phyloP scores from a whole-genome alignment of 2,888 invertebrate genomes.

The Dryobota labecula region DNA sequence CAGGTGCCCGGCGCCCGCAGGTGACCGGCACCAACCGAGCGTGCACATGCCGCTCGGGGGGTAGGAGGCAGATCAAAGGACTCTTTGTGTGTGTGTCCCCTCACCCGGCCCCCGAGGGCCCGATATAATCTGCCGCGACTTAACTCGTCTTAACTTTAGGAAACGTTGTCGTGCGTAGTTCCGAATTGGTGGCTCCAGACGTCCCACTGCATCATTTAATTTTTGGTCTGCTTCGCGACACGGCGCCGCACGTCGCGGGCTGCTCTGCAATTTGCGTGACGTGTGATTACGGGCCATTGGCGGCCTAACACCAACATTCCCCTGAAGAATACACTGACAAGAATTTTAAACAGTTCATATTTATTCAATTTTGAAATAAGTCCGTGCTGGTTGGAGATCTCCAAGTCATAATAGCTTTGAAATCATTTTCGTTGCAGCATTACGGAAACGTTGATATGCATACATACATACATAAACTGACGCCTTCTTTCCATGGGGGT shows the following conservation, averaged over 20 bases:
- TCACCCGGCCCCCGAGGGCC: not conserved
- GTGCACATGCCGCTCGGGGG: not conserved
- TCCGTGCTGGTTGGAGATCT: not conserved
- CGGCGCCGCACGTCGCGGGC: not conserved
- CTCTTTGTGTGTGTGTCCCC: not conserved
- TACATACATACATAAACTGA: not conserved
- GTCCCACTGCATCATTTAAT: slow-evolving; percentile 28
- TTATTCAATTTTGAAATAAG: not conserved
- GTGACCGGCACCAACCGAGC: not conserved
- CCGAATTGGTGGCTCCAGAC: slow-evolving; percentile 20
- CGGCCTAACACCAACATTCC: slow-evolving; percentile 12
- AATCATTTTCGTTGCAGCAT: not conserved
- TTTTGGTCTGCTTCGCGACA: not conserved
- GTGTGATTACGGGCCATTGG: slow-evolving; percentile 2
- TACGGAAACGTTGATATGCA: not conserved
- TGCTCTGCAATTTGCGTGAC: slow-evolving; percentile 39
- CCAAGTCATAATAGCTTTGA: not conserved
- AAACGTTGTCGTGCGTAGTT: slow-evolving; percentile 40
- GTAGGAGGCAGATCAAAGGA: not conserved
- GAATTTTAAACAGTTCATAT: slow-evolving; percentile 27
- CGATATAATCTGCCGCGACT: slow-evolving; percentile 23
- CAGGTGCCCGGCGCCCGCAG: not conserved
- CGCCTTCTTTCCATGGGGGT: not conserved
- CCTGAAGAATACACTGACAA: slow-evolving; percentile 8
- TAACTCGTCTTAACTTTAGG: slow-evolving; percentile 37